Evolutionary conservation across 2,797 vertebrate genomes (phyloP).

Genomic region (Urophycis tenuis): DNA sequence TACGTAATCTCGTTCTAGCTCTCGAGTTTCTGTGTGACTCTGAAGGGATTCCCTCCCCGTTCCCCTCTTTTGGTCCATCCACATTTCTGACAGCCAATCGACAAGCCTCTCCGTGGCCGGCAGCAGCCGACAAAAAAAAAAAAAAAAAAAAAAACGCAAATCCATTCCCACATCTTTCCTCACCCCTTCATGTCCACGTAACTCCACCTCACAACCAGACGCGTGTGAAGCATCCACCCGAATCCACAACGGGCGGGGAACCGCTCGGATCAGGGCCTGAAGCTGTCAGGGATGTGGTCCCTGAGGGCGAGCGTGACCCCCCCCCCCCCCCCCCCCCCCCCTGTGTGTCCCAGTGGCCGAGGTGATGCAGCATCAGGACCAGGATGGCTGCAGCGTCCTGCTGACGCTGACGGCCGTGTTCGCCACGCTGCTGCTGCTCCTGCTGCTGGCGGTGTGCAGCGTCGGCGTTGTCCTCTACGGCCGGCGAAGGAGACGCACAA

Average conservation of each 20-base stretch:
- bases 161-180: not conserved
- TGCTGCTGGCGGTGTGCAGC: constrained; percentile 55
- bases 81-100: too few species aligned
- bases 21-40: too few species aligned
- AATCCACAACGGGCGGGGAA: not conserved
- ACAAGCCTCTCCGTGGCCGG: too few species aligned
- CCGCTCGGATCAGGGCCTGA: not conserved
- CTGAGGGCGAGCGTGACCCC: too few species aligned
- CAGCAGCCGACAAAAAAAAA: too few species aligned
- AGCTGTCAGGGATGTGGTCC: not conserved
- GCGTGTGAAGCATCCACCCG: too few species aligned
- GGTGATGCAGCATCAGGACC: constrained; percentile 50
- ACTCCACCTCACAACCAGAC: not conserved
- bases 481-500: constrained; percentile 48
- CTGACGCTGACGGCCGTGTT: constrained; percentile 45
- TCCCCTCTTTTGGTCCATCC: not conserved
- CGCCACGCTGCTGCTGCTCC: constrained; percentile 48
- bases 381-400: constrained; percentile 38
- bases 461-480: constrained; percentile 54
- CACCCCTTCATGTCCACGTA: not conserved
- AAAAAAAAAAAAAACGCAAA: not conserved
- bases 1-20: not conserved
- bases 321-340: too few species aligned
- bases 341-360: constrained; percentile 52
- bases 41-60: too few species aligned